These are phyloP conservation scores for Mamestra brassicae DNA, from an alignment of 2,888 invertebrate genomes.

Conservation along the genomic window DNA sequence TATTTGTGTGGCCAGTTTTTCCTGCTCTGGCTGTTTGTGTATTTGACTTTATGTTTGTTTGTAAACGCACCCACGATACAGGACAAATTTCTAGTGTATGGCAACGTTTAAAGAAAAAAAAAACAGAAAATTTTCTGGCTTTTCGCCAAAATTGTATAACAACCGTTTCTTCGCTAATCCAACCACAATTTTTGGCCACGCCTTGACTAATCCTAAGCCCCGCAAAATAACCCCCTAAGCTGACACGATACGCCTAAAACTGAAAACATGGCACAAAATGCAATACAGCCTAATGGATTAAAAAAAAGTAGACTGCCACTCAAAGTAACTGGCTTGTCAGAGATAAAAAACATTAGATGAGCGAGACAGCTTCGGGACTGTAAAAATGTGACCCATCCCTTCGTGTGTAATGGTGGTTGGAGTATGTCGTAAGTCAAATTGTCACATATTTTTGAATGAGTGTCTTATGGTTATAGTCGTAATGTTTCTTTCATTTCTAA, in stretches of 20 bases:
- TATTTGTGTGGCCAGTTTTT: no score
- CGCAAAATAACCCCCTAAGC: background rate
- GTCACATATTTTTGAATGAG: slow-evolving; percentile 44
- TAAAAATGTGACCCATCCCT: slow-evolving; percentile 46
- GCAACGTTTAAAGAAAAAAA: no score
- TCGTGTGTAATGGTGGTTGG: slow-evolving; percentile 21
- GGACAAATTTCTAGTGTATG: no score
- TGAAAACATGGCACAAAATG: slow-evolving; percentile 34
- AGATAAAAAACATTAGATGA: slow-evolving; percentile 56
- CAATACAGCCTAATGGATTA: slow-evolving; percentile 65
- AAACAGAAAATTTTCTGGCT: background rate
- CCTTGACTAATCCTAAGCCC: background rate
- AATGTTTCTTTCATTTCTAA: slow-evolving; percentile 18
- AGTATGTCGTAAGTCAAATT: slow-evolving; percentile 54
- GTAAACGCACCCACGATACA: no score
- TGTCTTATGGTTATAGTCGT: background rate
- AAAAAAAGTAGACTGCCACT: slow-evolving; percentile 53
- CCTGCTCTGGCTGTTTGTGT: no score
- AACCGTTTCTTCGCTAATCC: background rate
- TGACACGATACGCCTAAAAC: background rate
- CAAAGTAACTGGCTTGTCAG: slow-evolving; percentile 48
- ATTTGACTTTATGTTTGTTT: no score
- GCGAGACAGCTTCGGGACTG: slow-evolving; percentile 27
- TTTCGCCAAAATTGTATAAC: background rate
- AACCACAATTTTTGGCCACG: background rate